Evolutionary conservation across 1,140 invertebrate genomes (phyloP).

Genomic region (Heliconius congener): DNA sequence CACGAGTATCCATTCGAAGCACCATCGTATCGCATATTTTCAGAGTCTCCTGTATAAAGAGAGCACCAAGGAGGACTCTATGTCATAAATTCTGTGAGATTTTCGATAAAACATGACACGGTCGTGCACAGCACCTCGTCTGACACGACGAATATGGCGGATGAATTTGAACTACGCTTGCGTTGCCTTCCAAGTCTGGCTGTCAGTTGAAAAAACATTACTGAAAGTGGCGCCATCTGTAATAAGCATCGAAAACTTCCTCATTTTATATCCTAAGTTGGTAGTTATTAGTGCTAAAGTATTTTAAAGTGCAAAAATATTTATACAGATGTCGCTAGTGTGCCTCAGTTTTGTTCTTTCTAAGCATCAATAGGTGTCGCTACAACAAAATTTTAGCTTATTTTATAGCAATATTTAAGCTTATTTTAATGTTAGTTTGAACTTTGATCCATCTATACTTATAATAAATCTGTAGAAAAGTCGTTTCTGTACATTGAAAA

Average conservation of each 20-base stretch:
- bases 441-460: no score
- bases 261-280: background rate
- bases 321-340: constrained; percentile 32
- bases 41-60: constrained; percentile 54
- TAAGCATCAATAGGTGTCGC: no score
- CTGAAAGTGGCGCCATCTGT: constrained; percentile 51
- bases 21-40: constrained; percentile 70
- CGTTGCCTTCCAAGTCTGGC: constrained; percentile 47
- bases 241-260: constrained; percentile 29
- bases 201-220: constrained; percentile 58
- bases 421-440: no score
- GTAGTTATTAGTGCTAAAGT: background rate
- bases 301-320: background rate
- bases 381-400: no score
- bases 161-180: constrained; percentile 79
- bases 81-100: constrained; percentile 71
- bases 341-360: no score
- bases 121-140: constrained; percentile 76
- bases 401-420: no score
- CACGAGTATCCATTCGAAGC: constrained; percentile 62
- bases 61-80: constrained; percentile 64
- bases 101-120: constrained; percentile 79
- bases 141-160: constrained; percentile 80
- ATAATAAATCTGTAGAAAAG: no score
- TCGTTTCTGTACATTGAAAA: no score